Conservation (phyloP, 2,888 invertebrate genomes). For the Patella caerulea region DNA sequence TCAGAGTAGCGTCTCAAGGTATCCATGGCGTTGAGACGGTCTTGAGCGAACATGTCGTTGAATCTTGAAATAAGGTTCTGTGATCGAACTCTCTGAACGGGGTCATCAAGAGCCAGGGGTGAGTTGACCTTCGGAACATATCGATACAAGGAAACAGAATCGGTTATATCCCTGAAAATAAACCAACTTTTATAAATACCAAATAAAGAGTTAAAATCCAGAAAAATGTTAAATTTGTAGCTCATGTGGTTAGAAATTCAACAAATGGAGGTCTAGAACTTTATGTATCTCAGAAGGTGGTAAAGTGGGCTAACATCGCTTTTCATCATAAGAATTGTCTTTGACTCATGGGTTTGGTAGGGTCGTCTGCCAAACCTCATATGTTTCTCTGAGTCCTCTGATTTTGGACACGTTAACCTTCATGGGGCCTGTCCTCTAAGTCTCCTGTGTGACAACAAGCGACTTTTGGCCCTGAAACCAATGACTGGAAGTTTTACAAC, state of each 20-base stretch:
- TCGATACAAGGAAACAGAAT: slow-evolving; percentile 49
- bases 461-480: no score
- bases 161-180: slow-evolving; percentile 41
- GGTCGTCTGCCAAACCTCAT: no score
- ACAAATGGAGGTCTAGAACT: no score
- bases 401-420: no score
- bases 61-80: slow-evolving; percentile 66
- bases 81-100: slow-evolving; percentile 68
- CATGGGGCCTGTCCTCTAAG: no score
- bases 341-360: no score
- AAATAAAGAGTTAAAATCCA: background rate
- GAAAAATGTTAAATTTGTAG: background rate
- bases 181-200: slow-evolving; percentile 1
- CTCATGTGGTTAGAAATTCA: background rate
- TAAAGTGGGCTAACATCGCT: no score
- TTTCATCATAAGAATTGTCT: no score
- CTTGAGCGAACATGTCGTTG: slow-evolving; percentile 70
- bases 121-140: slow-evolving; percentile 63
- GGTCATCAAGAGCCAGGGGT: slow-evolving; percentile 65
- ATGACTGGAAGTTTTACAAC: no score
- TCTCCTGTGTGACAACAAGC: no score
- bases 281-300: no score
- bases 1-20: slow-evolving; percentile 66
- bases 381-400: no score
- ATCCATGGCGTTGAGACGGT: slow-evolving; percentile 70